A percentile compares a stretch with the other conserved stretches of the same genome.
Conservation (phyloP, 2,797 vertebrate genomes). For the Syngnathus rostellatus region DNA sequence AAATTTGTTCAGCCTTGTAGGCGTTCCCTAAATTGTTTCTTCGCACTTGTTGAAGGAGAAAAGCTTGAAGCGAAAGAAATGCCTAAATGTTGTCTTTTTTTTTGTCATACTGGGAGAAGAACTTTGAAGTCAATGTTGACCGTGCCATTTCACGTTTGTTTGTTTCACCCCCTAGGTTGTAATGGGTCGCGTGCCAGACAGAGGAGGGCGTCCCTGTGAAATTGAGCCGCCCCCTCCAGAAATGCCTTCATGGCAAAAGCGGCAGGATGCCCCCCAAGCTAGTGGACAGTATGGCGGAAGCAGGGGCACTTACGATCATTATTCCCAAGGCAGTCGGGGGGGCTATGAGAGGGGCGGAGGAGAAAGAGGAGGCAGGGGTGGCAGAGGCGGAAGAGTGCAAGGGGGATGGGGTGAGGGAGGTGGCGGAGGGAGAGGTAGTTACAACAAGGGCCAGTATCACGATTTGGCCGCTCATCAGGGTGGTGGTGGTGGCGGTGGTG, state of each 20-base stretch:
- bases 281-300: constrained; percentile 71
- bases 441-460: constrained; percentile 53
- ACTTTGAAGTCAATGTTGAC: neutral
- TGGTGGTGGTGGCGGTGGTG: too few relatives aligned
- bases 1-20: too few relatives aligned
- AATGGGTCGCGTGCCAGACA: constrained; percentile 95
- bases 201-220: constrained; percentile 93
- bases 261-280: constrained; percentile 82
- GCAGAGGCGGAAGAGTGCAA: constrained; percentile 63
- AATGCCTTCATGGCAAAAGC: constrained; percentile 98
- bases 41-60: neutral
- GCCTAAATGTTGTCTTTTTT: neutral
- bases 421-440: constrained; percentile 57
- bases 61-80: neutral
- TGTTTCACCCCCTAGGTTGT: constrained; percentile 70
- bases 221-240: constrained; percentile 94
- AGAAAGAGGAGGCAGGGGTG: constrained; percentile 59
- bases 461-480: constrained; percentile 38
- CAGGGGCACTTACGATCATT: constrained; percentile 64
- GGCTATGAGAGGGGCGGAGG: constrained; percentile 72
- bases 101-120: neutral
- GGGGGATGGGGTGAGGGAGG: constrained; percentile 57
- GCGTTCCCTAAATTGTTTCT: too few relatives aligned
- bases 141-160: neutral
- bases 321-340: constrained; percentile 71